These are phyloP conservation scores for Rhinichthys osculus DNA, from an alignment of 2,797 vertebrate species.

Conservation along the genomic window DNA sequence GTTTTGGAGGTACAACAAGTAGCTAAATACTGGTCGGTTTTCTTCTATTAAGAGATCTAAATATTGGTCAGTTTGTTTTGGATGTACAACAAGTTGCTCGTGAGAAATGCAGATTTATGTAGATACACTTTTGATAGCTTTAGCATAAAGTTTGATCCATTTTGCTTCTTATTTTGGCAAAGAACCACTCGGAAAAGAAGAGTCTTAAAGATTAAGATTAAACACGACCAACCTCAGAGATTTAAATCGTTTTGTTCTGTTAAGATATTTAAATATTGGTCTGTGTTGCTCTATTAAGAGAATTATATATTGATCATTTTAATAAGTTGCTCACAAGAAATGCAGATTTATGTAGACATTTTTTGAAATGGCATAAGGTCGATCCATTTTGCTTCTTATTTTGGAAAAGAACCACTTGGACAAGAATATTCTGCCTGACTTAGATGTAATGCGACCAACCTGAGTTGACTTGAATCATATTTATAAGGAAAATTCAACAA, in stretches of 20 bases:
- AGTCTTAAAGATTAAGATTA: neutral
- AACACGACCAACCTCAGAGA: neutral
- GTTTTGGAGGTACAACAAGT: neutral
- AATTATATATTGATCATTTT: too few species aligned
- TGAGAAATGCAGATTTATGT: neutral
- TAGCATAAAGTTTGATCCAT: neutral
- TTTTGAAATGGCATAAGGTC: too few species aligned
- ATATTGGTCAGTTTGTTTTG: slow-evolving; percentile 3
- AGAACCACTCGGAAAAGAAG: neutral
- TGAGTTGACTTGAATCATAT: neutral
- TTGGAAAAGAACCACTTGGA: too few species aligned
- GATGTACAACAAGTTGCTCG: neutral
- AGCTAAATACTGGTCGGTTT: too few species aligned
- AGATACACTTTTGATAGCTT: neutral
- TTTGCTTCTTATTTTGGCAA: neutral
- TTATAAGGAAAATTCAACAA: neutral
- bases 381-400: too few species aligned
- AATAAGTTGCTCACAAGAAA: too few species aligned
- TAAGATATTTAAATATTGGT: too few species aligned
- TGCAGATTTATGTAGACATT: too few species aligned
- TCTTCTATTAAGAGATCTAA: neutral
- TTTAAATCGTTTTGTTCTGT: neutral
- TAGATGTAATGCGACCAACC: neutral
- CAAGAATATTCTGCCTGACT: too few species aligned
- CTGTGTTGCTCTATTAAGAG: too few species aligned